phyloP scores from a whole-genome alignment of 1,140 invertebrate genomes.

The Drosophila bocki region DNA sequence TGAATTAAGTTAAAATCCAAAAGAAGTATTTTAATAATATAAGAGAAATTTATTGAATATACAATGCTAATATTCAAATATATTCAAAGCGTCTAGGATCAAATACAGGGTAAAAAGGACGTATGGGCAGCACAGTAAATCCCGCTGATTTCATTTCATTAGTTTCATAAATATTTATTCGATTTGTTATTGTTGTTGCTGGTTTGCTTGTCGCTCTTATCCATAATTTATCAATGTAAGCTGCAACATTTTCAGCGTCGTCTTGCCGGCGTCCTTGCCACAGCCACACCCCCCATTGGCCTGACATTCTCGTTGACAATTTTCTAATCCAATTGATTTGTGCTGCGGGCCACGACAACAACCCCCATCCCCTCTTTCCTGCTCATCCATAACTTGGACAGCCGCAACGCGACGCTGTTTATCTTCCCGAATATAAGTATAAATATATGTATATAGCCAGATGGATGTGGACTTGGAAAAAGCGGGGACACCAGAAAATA shows the following conservation, averaged over 20 bases:
- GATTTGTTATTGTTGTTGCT: constrained; percentile 63
- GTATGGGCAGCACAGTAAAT: constrained; percentile 7
- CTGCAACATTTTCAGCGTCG: constrained; percentile 63
- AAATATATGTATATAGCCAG: constrained; percentile 2
- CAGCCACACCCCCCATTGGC: not conserved
- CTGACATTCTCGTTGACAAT: constrained; percentile 69
- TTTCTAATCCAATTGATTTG: constrained; percentile 83
- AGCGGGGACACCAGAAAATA: not conserved
- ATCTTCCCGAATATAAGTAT: constrained; percentile 56
- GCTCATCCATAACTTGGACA: constrained; percentile 52
- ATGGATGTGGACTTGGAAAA: constrained; percentile 14
- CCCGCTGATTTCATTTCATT: constrained; percentile 78
- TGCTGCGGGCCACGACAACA: constrained; percentile 65
- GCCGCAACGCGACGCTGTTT: constrained; percentile 68
- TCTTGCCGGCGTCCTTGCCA: constrained; percentile 31
- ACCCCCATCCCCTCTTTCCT: constrained; percentile 2
- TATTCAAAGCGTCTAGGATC: not conserved
- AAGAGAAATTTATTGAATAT: too few species aligned
- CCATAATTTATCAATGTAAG: constrained; percentile 81
- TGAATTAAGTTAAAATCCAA: too few species aligned
- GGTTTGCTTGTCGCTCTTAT: constrained; percentile 60
- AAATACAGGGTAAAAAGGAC: not conserved
- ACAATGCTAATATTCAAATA: not conserved
- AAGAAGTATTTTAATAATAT: too few species aligned
- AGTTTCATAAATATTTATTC: constrained; percentile 83